Conservation (phyloP, 2,888 invertebrate genomes). For the Caenorhabditis macrosperma region DNA sequence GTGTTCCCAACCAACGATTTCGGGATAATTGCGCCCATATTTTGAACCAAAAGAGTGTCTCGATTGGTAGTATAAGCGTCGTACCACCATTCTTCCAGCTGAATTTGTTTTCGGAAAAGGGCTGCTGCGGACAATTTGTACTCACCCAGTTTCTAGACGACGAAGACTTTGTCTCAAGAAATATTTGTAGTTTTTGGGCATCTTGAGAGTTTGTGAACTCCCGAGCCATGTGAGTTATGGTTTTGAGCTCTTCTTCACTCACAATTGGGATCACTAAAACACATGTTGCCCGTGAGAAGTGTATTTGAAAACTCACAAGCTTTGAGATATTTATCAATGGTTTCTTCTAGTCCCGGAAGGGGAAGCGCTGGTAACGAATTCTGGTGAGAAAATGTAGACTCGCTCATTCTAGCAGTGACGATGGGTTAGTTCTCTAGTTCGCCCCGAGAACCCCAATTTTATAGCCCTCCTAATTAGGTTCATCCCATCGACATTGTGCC, state of each 20-base stretch:
- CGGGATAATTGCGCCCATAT: constrained; percentile 57
- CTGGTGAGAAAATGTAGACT: constrained; percentile 48
- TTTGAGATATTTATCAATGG: constrained; percentile 67
- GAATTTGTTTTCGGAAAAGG: background rate
- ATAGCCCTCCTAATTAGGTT: constrained; percentile 43
- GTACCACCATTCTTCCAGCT: constrained; percentile 76
- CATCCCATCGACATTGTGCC: background rate
- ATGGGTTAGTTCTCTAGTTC: background rate
- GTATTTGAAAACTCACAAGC: constrained; percentile 59
- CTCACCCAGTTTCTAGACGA: constrained; percentile 67
- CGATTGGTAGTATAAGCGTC: constrained; percentile 70
- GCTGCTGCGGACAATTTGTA: no score
- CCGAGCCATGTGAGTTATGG: constrained; percentile 41
- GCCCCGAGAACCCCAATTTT: constrained; percentile 11
- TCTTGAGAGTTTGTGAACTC: constrained; percentile 52
- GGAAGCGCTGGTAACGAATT: constrained; percentile 59
- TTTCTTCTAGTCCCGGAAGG: constrained; percentile 67
- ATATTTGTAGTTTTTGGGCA: constrained; percentile 57
- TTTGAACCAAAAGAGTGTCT: constrained; percentile 60
- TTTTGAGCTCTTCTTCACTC: constrained; percentile 42
- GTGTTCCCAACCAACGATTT: constrained; percentile 20
- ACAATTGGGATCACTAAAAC: constrained; percentile 62
- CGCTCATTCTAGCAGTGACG: background rate
- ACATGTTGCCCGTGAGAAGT: background rate
- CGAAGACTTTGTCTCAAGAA: constrained; percentile 50